Conservation (phyloP, 2,113 vertebrate genomes). For the Zonotrichia leucophrys region DNA sequence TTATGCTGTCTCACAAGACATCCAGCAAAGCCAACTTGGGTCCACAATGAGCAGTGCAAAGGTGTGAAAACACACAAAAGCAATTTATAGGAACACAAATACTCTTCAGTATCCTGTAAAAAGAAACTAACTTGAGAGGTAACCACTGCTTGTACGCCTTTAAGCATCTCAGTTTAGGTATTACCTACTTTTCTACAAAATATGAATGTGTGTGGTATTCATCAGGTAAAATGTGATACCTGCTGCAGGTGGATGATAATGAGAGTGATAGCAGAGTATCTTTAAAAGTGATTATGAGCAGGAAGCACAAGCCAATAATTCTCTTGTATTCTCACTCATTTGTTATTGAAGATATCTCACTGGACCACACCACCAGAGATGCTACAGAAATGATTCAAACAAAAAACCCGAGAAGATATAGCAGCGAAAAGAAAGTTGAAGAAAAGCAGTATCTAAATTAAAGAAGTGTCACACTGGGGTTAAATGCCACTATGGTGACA, state of each 20-base stretch:
- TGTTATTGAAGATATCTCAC: not conserved
- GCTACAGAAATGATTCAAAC: not conserved
- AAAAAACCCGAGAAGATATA: not conserved
- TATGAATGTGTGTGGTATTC: not conserved
- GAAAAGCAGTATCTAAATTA: not conserved
- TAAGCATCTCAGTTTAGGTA: not conserved
- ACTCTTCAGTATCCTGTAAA: not conserved
- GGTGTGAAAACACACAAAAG: not conserved
- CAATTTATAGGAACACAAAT: not conserved
- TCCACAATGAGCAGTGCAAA: not conserved
- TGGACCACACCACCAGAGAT: not conserved
- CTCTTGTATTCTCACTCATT: not conserved
- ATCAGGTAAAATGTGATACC: not conserved
- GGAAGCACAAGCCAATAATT: not conserved
- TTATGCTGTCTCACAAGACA: not conserved
- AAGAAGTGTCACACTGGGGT: not conserved
- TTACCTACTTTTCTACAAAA: not conserved
- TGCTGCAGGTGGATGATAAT: not conserved
- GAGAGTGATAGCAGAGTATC: not conserved
- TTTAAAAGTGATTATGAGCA: not conserved
- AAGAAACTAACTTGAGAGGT: not conserved
- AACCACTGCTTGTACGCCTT: not conserved
- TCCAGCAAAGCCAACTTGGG: not conserved
- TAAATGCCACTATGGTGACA: not conserved
- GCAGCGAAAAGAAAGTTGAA: not conserved